Evolutionary conservation across 2,888 invertebrate species (phyloP), one percentile per base, ranked within the genome.

Genomic region (Bugulina stolonifera): DNA sequence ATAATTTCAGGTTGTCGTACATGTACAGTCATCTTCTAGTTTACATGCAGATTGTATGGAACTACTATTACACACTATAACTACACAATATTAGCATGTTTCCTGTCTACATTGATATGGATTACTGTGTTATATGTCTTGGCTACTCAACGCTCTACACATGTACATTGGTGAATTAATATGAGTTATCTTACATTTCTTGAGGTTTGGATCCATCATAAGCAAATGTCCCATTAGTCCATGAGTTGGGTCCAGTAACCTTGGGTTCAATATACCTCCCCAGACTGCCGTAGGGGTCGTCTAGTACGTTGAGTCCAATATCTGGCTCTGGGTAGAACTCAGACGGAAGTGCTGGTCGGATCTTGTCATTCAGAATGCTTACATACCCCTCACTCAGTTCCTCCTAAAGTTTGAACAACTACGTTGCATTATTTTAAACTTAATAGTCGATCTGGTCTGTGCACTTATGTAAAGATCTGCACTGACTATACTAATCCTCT

Each of bases 121-220:
- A n/a, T n/a, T n/a, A n/a, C n/a, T n/a, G n/a, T n/a, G n/a, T n/a
- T n/a, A n/a, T n/a, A n/a, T n/a, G n/a, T n/a, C n/a, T n/a, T n/a
- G n/a, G n/a, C n/a, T n/a, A n/a, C 43, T 43, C 43, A 10, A 43
- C 5, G 43, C 43, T 43, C 43, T 43, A 43, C 43, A 10, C 43
- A 10, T n/a, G n/a, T n/a, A n/a, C n/a, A n/a, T 52, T 52, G 10
- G 22, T 55, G 5, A 3, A 55, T 23, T 55, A 25, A 23, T 23
- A 23, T 55, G 10, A 18, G 55, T 55, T 18, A 25, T 5, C 64
- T 64, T 32, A 34, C 64, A 64, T 64, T 32, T 64, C 64, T 18
- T 27, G 5, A 29, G 64, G 64, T 5, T 64, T 27, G 64, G 25
- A 25, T 32, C 64, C 64, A 34, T 64, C 64, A 32, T 64, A 64